Base-by-base conservation (phyloP, 2,888 invertebrate species). In the Sympetrum striolatum region DNA sequence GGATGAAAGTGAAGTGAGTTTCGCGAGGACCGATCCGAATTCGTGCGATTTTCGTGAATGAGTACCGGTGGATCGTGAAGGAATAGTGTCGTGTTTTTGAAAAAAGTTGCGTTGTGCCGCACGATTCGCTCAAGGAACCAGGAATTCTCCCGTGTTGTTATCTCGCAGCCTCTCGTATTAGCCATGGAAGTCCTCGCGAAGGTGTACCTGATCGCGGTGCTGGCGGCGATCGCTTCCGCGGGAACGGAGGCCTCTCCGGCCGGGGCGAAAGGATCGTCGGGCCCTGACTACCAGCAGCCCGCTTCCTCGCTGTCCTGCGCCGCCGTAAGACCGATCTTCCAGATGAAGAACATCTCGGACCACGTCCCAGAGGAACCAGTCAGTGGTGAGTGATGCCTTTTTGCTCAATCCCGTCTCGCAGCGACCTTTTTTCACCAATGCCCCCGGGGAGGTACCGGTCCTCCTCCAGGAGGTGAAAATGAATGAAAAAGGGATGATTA, bases 1-100 rank as follows among this genome's bases (percentile, higher is more conserved):
- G 86, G 86, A 86, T 64, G 86, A 60, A 35, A 86, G 86, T 86
- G 86, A 60, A 86, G 86, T 86, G 86, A 86, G n/a, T 48, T 81
- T 18, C 53, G n/a, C 44, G 10, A 44, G 10, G 6, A 10, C 10
- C 44, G 39, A 39, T 44, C 44, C 44, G 0, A 25, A 25, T 2
- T 48, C 53, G 53, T 53, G 53, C 53, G 4, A 53, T 53, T 53
- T 53, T 53, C 53, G 53, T 18, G 53, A 12, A 53, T 53, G 48
- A 53, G 39, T 39, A 39, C 6, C 39, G 39, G 44, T 44, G 44
- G 18, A 18, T 53, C 53, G 53, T 18, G 53, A 53, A 3, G 18
- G 18, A 53, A 53, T 53, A 53, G 53, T 53, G 53, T 53, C 53
- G 53, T 53, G 53, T 53, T 53, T 1, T 14, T 18, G 1, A n/a